A percentile compares a stretch with the other conserved stretches of the same genome.
phyloP scores from a whole-genome alignment of 2,113 vertebrate genomes.

The Rhynchopsitta pachyrhyncha region DNA sequence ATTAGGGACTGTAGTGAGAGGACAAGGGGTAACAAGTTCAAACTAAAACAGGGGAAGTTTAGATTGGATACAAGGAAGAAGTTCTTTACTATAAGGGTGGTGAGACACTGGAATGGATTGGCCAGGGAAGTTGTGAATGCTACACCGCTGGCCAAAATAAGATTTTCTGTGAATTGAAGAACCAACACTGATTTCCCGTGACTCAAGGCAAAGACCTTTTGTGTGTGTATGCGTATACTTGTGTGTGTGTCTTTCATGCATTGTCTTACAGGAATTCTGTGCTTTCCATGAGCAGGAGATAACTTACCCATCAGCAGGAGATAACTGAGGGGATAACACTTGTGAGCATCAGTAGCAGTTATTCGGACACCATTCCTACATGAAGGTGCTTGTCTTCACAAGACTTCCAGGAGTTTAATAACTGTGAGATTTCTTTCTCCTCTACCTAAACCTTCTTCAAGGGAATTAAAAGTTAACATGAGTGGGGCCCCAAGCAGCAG shows the following conservation, averaged over 20 bases:
- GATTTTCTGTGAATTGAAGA: not conserved
- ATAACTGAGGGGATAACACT: not conserved
- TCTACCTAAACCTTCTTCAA: not conserved
- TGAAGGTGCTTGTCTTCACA: not conserved
- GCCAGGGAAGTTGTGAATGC: too few species aligned
- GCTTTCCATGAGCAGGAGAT: not conserved
- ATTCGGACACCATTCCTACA: not conserved
- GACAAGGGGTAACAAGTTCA: too few species aligned
- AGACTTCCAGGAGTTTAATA: not conserved
- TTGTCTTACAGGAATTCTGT: not conserved
- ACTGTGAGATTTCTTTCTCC: not conserved
- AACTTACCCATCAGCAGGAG: not conserved
- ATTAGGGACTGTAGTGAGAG: too few species aligned
- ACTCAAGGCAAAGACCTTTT: not conserved
- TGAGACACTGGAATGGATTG: too few species aligned
- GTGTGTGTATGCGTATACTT: too few species aligned
- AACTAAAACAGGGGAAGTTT: too few species aligned
- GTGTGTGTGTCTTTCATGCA: accelerated
- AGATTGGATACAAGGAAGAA: too few species aligned
- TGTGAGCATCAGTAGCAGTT: not conserved
- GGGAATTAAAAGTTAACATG: not conserved
- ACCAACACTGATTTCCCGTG: not conserved
- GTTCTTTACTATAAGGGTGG: too few species aligned
- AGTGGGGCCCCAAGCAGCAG: not conserved
- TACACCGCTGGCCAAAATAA: not conserved